phyloP scores from a whole-genome alignment of 1,140 invertebrate species.

The Caenorhabditis briggsae region DNA sequence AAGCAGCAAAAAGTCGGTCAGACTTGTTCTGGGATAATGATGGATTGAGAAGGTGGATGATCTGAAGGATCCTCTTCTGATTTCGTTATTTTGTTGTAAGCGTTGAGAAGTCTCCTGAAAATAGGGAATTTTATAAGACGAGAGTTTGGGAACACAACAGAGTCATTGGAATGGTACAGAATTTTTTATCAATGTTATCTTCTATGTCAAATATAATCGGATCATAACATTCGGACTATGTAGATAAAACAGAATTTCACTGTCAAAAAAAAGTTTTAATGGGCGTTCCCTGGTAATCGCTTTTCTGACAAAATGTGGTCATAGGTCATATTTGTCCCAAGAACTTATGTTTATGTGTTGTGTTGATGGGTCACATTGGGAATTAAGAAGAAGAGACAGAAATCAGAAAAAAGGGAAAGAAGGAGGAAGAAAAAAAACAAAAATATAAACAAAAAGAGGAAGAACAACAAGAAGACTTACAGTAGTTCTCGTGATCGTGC shows the following conservation, averaged over 20 bases:
- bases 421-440: not conserved
- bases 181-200: no score
- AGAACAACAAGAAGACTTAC: not conserved
- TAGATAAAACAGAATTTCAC: no score
- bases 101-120: constrained; percentile 40
- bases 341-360: constrained; percentile 8
- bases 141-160: no score
- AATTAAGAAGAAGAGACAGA: not conserved
- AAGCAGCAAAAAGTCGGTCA: constrained; percentile 18
- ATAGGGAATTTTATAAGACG: not conserved
- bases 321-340: constrained; percentile 4
- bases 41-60: constrained; percentile 17
- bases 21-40: constrained; percentile 44
- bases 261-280: no score
- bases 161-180: no score
- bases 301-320: constrained; percentile 12
- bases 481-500: constrained; percentile 18
- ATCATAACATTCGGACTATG: no score
- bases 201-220: no score
- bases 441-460: not conserved
- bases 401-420: not conserved
- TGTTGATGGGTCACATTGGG: constrained; percentile 32
- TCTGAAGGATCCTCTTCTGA: not conserved
- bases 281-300: not conserved
- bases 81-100: constrained; percentile 32